These are phyloP conservation scores for Picus viridis DNA, from an alignment of 2,797 vertebrate species.

Conservation along the genomic window DNA sequence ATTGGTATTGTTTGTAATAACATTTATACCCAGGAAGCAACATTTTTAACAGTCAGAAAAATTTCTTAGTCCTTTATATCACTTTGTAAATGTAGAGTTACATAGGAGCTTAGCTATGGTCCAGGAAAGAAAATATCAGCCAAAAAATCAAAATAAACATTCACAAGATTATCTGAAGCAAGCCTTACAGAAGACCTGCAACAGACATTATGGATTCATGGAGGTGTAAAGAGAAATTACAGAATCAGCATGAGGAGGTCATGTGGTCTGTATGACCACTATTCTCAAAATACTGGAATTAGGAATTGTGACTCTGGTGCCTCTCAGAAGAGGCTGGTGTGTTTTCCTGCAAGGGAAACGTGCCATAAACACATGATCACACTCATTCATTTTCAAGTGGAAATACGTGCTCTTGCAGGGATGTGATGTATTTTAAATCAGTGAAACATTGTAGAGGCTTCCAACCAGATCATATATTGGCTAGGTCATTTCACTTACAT, in stretches of 20 bases:
- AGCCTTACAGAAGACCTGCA: background rate
- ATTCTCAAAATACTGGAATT: background rate
- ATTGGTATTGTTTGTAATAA: background rate
- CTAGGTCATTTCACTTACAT: background rate
- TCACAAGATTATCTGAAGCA: background rate
- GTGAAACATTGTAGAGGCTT: background rate
- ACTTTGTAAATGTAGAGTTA: background rate
- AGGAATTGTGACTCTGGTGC: background rate
- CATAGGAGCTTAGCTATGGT: background rate
- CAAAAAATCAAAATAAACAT: background rate
- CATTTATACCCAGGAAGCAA: background rate
- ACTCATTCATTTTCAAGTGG: background rate
- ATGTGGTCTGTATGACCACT: background rate
- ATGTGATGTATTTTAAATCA: background rate
- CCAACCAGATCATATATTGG: background rate
- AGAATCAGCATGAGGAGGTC: background rate
- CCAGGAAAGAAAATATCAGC: background rate
- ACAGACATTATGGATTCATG: background rate
- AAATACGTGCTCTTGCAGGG: background rate
- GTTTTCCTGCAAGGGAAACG: background rate
- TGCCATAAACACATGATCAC: background rate
- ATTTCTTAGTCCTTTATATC: background rate
- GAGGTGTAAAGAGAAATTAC: background rate
- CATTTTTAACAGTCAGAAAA: background rate
- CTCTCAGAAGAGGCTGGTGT: background rate